Percentiles rank a stretch among this genome's conserved stretches.
Evolutionary conservation across 1,140 invertebrate species (phyloP).

Genomic region (Panulirus ornatus): DNA sequence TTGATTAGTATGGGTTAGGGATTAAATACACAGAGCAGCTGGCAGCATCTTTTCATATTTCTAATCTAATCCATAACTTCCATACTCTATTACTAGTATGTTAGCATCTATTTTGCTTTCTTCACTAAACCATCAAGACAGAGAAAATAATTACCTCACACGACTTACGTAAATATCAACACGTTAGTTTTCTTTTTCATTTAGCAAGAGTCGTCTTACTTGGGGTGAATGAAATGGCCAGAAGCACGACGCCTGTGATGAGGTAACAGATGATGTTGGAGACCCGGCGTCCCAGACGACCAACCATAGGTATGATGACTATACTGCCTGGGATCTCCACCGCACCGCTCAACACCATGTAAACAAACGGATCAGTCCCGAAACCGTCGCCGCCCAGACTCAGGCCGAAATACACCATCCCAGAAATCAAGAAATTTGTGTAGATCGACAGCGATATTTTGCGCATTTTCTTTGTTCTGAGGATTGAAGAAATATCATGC

Average conservation of each 20-base stretch:
- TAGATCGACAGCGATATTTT: background rate
- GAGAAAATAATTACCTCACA: too few relatives aligned
- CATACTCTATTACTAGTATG: too few relatives aligned
- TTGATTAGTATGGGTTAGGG: too few relatives aligned
- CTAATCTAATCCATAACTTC: too few relatives aligned
- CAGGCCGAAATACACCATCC: conserved; percentile 23
- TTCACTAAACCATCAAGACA: too few relatives aligned
- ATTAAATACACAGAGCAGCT: too few relatives aligned
- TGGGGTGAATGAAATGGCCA: conserved; percentile 5
- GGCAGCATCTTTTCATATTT: too few relatives aligned
- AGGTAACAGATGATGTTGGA: conserved; percentile 16
- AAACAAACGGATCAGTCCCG: conserved; percentile 21
- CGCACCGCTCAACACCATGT: conserved; percentile 22
- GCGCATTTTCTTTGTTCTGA: conserved; percentile 4
- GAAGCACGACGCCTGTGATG: background rate
- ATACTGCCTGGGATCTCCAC: conserved; percentile 30
- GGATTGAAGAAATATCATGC: too few relatives aligned
- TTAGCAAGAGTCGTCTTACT: too few relatives aligned
- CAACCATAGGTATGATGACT: conserved; percentile 6
- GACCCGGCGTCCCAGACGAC: background rate
- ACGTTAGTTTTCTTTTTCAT: too few relatives aligned
- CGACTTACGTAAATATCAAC: too few relatives aligned
- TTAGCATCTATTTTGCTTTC: too few relatives aligned
- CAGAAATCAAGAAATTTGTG: background rate
- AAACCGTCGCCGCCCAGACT: conserved; percentile 5